Evolutionary conservation across 2,797 vertebrate species (phyloP).

Genomic region (Pantherophis alleghaniensis): DNA sequence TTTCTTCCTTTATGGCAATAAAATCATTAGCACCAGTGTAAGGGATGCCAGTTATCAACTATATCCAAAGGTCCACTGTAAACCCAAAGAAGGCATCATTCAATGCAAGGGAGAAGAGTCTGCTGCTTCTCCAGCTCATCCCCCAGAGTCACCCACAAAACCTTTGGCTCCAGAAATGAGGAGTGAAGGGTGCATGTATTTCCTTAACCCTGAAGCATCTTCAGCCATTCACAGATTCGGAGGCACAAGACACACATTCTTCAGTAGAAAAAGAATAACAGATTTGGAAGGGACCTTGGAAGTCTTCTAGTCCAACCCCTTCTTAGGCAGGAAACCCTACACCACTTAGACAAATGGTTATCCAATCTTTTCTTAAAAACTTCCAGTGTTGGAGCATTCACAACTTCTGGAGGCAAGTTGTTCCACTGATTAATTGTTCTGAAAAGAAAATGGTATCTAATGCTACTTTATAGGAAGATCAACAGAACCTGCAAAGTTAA

Average conservation of each 20-base stretch:
- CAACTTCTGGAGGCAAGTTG: too few species aligned
- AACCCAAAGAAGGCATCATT: background rate
- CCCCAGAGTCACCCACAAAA: background rate
- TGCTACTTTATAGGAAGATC: background rate
- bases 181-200: background rate
- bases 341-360: too few species aligned
- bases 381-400: too few species aligned
- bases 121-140: background rate
- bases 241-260: background rate
- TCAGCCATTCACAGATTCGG: background rate
- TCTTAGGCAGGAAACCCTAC: too few species aligned
- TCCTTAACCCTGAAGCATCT: background rate
- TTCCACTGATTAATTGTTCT: too few species aligned
- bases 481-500: background rate
- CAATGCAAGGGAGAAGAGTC: background rate
- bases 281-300: too few species aligned
- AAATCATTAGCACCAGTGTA: background rate
- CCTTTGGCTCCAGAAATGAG: background rate
- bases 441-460: background rate
- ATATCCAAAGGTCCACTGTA: background rate
- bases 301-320: too few species aligned
- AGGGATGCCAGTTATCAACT: background rate
- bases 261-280: background rate
- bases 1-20: background rate
- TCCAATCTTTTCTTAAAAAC: too few species aligned